Base-by-base conservation (phyloP, 2,797 vertebrate genomes). In the Thamnophis elegans region DNA sequence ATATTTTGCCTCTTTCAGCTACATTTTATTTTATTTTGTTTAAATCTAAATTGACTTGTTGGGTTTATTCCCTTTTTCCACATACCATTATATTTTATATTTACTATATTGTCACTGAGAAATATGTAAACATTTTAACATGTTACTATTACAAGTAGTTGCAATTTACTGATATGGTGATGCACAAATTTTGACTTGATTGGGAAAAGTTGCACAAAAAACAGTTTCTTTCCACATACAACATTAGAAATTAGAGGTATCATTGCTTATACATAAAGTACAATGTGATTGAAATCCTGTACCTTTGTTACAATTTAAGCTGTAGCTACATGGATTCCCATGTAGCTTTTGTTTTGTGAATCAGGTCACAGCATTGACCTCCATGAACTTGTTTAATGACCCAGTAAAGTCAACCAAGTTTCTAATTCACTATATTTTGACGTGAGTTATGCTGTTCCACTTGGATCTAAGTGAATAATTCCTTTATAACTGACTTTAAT, bases 31-130 rank as follows among this genome's bases (percentile, higher is more conserved):
- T 28, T 5, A 55, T 36, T n/a, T 88, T 93, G 93, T 62, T 28
- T 8, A 89, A 89, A 78, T 56, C 91, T 60, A 94, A 54, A 1
- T 85, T 28, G 94, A 94, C 87, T 92, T 5, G 91, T 93, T 51
- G 58, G 26, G 32, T 94, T 94, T 89, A 13, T 91, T 93, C n/a
- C 1, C 8, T 26, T 90, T 47, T 42, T 6, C 36, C 12, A 5
- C 12, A 22, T 59, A 11, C 51, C 4, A 5, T 51, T 4, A 14
- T 20, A 10, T 10, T 54, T n/a, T 10, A 10, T 92, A n/a, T 0
- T 0, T 9, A 82, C 0, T 89, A 20, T 18, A 8, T 0, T 0
- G 8, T 3, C 0, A 0, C 68, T 36, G 32, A 73, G 6, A 73
- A 73, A 73, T 73, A 73, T 73, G 16, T 73, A 36, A 36, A 36